A percentile compares a stretch with the other conserved stretches of the same genome.
Conservation (phyloP, 1,140 invertebrate genomes). For the fruit fly (Drosophila melanogaster) region Release_6_plus_ISO1_MT NC_004354.4:3582501-3583000, state of each 20-base stretch:
- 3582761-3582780: neutral
- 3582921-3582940: conserved; percentile 3
- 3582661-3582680: conserved; percentile 10
- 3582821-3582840: conserved; percentile 14
- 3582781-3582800: too few species aligned
- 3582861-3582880: conserved; percentile 31
- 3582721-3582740: conserved; percentile 31
- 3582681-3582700: conserved; percentile 12
- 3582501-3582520: conserved; percentile 5
- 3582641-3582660: conserved; percentile 25
- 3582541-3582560: conserved; percentile 15
- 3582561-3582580: conserved; percentile 17
- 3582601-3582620: conserved; percentile 19
- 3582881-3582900: conserved; percentile 61
- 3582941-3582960: conserved; percentile 20
- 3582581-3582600: neutral
- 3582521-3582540: conserved; percentile 32
- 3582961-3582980: conserved; percentile 23
- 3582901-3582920: conserved; percentile 60
- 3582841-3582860: conserved; percentile 68
- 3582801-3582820: conserved; percentile 8
- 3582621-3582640: conserved; percentile 19
- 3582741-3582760: conserved; percentile 21
- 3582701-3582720: conserved; percentile 13
- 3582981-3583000: neutral